Conservation (phyloP, 2,888 invertebrate genomes). For the Chorisops tibialis region DNA sequence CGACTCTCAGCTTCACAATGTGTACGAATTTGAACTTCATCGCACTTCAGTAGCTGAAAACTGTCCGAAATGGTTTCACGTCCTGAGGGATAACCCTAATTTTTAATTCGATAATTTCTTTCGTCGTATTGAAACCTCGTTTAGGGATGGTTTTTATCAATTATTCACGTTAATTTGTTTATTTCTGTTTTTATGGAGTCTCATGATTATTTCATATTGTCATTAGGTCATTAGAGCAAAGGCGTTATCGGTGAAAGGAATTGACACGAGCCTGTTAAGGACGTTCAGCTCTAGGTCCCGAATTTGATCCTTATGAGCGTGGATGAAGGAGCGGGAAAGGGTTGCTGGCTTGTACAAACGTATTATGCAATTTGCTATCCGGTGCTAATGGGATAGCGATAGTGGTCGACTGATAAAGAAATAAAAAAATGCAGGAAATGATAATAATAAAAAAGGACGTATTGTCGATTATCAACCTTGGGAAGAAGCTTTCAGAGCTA, state of each 20-base stretch:
- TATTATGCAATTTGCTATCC: slow-evolving; percentile 17
- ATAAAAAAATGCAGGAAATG: slow-evolving; percentile 16
- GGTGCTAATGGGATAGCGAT: slow-evolving; percentile 14
- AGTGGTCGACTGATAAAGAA: slow-evolving; percentile 16
- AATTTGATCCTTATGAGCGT: not conserved
- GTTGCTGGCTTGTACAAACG: slow-evolving; percentile 18
- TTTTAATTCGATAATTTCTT: not conserved
- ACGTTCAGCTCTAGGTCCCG: not conserved
- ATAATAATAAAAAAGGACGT: slow-evolving; percentile 18
- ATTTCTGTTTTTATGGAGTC: slow-evolving; percentile 24
- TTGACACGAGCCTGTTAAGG: not conserved
- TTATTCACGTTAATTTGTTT: slow-evolving; percentile 25
- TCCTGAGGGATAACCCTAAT: not conserved
- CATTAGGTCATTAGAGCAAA: slow-evolving; percentile 16
- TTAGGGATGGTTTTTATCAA: slow-evolving; percentile 11
- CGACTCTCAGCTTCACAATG: slow-evolving; percentile 1
- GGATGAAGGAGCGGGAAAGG: not conserved
- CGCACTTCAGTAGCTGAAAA: not conserved
- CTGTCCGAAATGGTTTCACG: not conserved
- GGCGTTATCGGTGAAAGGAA: slow-evolving; percentile 1
- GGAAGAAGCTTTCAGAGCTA: not conserved
- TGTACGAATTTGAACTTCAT: not conserved
- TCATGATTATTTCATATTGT: slow-evolving; percentile 19
- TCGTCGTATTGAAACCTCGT: slow-evolving; percentile 2
- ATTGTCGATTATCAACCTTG: not conserved